A percentile compares a stretch with the other conserved stretches of the same genome.
Conservation (phyloP, 2,888 invertebrate genomes). For the Amorpha juglandis region DNA sequence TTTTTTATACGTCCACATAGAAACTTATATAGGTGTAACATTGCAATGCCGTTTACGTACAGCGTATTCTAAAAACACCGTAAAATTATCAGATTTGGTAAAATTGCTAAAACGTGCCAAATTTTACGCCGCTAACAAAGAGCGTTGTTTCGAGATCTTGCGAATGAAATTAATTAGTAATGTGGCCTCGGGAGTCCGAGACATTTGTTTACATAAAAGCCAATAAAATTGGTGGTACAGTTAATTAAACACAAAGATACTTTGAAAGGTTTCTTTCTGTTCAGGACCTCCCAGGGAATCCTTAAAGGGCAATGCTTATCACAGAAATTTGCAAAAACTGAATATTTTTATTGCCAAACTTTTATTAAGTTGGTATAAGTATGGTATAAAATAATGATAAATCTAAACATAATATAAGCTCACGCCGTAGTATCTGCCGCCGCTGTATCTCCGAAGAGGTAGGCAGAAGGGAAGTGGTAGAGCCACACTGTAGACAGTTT, state of each 20-base stretch:
- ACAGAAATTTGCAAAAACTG: no score
- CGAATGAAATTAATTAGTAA: conserved; percentile 64
- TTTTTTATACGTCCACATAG: conserved; percentile 7
- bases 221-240: conserved; percentile 7
- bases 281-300: not conserved
- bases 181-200: conserved; percentile 55
- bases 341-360: no score
- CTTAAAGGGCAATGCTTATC: not conserved
- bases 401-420: no score
- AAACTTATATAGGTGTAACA: conserved; percentile 10
- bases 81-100: conserved; percentile 37
- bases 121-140: conserved; percentile 67
- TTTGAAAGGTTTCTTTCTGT: conserved; percentile 17
- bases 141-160: conserved; percentile 56
- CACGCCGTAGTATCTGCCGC: no score
- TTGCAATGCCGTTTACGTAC: conserved; percentile 1
- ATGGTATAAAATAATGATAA: no score
- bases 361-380: no score
- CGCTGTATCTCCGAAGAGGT: no score
- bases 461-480: no score
- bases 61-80: conserved; percentile 31
- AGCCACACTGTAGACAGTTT: no score
- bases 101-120: conserved; percentile 71
- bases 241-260: conserved; percentile 8
- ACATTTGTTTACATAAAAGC: conserved; percentile 39